A percentile compares a stretch with the other conserved stretches of the same genome.
Conservation (phyloP, 2,113 vertebrate genomes). For the Apodemus sylvaticus region DNA sequence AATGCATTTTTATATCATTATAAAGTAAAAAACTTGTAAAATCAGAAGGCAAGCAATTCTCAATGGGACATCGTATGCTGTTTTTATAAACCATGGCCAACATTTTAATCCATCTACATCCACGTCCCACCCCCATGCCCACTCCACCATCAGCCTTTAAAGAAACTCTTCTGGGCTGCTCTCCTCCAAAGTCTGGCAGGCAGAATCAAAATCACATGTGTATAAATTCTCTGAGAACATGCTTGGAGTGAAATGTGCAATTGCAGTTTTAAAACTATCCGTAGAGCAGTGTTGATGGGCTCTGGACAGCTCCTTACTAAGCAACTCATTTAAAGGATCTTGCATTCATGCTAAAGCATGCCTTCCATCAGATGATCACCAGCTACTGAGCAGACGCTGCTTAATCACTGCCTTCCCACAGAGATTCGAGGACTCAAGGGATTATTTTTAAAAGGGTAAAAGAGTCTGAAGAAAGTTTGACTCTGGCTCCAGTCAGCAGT, state of each 20-base stretch:
- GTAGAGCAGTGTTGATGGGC: neutral
- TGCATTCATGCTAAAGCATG: neutral
- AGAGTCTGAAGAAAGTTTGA: slow-evolving; percentile 58
- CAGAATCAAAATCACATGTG: neutral
- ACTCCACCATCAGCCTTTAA: neutral
- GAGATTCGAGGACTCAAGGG: slow-evolving; percentile 1
- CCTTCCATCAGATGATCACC: slow-evolving; percentile 10
- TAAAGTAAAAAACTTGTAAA: neutral
- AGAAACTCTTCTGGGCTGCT: neutral
- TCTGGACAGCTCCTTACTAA: slow-evolving; percentile 9
- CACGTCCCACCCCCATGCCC: too few species aligned
- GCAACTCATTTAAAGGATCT: slow-evolving; percentile 33
- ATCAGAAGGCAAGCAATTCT: neutral
- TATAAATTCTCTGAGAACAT: neutral
- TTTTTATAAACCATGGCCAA: neutral
- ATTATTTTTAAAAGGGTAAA: slow-evolving; percentile 55
- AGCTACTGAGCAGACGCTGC: slow-evolving; percentile 8
- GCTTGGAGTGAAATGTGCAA: neutral
- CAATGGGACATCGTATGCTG: neutral
- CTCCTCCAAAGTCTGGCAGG: neutral
- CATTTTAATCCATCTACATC: neutral
- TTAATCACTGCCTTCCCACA: slow-evolving; percentile 45
- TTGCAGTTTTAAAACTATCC: slow-evolving; percentile 1
- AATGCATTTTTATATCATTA: neutral
- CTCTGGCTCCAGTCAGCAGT: slow-evolving; percentile 37